Percentiles rank a stretch among this genome's conserved stretches.
These are phyloP conservation scores for Oncorhynchus tshawytscha DNA, from an alignment of 2,113 vertebrate species.

Conservation along the genomic window DNA sequence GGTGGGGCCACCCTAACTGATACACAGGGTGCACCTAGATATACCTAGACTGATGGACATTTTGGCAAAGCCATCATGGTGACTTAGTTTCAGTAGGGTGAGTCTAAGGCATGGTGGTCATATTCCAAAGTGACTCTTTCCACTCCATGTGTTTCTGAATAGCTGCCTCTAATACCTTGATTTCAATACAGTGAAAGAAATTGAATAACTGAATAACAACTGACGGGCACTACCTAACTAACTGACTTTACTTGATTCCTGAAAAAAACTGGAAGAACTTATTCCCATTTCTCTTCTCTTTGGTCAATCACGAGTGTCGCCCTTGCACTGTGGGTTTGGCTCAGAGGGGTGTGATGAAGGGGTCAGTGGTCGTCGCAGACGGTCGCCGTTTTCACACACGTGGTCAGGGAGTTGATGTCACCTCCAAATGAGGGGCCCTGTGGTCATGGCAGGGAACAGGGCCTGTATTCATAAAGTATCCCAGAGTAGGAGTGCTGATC, in stretches of 20 bases:
- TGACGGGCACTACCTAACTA: background rate
- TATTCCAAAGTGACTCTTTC: background rate
- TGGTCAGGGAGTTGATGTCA: background rate
- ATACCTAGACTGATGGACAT: constrained; percentile 3
- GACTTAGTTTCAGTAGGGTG: background rate
- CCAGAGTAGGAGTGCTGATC: too few species aligned
- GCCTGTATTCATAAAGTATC: background rate
- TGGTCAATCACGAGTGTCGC: background rate
- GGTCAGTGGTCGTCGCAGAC: background rate
- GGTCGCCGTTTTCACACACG: background rate
- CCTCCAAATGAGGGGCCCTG: background rate
- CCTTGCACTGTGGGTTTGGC: background rate
- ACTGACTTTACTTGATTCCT: background rate
- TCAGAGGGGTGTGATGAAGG: background rate
- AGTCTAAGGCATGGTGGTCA: background rate
- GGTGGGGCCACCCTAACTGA: too few species aligned
- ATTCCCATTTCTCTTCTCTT: background rate
- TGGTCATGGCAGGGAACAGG: background rate
- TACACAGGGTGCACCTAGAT: too few species aligned
- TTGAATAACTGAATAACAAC: background rate
- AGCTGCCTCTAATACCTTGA: background rate
- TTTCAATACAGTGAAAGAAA: background rate
- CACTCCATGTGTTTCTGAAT: background rate
- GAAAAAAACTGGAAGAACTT: background rate
- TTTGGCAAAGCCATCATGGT: background rate